phyloP scores from a whole-genome alignment of 2,113 vertebrate species.

The Apeltes quadracus region DNA sequence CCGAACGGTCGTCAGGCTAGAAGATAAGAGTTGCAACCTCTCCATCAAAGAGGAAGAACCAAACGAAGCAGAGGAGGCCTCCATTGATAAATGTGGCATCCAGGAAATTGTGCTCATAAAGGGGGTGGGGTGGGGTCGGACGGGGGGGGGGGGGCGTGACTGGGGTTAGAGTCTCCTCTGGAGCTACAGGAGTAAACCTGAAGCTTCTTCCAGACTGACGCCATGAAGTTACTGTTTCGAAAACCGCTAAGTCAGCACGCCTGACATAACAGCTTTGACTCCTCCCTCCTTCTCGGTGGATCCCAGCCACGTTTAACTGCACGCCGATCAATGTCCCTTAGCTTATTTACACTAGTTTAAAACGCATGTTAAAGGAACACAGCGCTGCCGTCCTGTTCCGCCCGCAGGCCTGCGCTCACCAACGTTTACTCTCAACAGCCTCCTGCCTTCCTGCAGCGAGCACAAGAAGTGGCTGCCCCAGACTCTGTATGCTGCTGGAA shows the following conservation, averaged over 20 bases:
- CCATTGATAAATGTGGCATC: neutral
- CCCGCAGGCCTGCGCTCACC: slow-evolving; percentile 27
- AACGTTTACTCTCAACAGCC: slow-evolving; percentile 22
- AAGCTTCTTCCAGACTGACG: neutral
- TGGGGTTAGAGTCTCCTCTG: slow-evolving; percentile 8
- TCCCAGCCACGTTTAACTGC: neutral
- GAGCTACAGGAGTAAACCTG: slow-evolving; percentile 10
- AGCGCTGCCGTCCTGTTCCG: slow-evolving; percentile 33
- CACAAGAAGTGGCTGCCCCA: neutral
- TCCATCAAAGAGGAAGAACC: slow-evolving; percentile 1
- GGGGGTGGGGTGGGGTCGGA: no score
- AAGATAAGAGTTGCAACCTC: neutral
- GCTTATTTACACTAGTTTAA: slow-evolving; percentile 22
- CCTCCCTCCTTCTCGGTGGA: neutral
- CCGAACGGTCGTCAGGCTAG: neutral
- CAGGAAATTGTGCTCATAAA: slow-evolving; percentile 45
- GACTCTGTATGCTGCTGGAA: neutral
- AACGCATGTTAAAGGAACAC: slow-evolving; percentile 2
- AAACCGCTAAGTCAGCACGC: neutral
- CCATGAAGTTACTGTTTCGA: neutral
- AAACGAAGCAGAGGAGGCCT: neutral
- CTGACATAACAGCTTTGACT: slow-evolving; percentile 48
- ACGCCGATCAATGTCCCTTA: neutral
- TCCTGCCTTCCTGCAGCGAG: slow-evolving; percentile 27
- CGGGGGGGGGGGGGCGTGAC: neutral